Percentiles rank a stretch among this genome's conserved stretches.
Conservation (phyloP, 2,797 vertebrate species). For the Tinamus major region DNA sequence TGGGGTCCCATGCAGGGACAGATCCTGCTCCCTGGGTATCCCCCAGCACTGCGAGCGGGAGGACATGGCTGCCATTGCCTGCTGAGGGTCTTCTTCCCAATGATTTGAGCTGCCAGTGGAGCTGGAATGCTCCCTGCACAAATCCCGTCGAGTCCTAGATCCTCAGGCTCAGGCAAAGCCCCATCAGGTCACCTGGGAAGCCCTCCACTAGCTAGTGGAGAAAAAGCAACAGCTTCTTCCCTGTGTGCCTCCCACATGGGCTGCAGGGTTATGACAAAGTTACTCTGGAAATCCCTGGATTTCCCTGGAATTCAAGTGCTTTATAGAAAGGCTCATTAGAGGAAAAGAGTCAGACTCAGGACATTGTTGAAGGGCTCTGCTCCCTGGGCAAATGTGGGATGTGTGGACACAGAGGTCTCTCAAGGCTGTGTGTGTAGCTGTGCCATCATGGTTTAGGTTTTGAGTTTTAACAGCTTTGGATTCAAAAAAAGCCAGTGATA, state of each 20-base stretch:
- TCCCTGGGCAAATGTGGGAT: too few relatives aligned
- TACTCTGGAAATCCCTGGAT: not conserved
- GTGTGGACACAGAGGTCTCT: not conserved
- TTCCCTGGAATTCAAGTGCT: not conserved
- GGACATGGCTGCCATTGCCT: fast-evolving
- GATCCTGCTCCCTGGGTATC: not conserved
- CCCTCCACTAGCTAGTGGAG: fast-evolving
- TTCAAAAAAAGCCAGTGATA: not conserved
- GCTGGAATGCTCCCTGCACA: fast-evolving
- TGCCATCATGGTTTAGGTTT: not conserved
- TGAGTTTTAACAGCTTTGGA: not conserved
- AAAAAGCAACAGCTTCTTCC: not conserved
- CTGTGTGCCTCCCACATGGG: not conserved
- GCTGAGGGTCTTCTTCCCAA: not conserved
- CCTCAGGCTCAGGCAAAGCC: too few relatives aligned
- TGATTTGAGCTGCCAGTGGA: fast-evolving
- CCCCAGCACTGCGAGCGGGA: fast-evolving
- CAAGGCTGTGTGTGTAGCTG: not conserved
- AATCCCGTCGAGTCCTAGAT: not conserved
- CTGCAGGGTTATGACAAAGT: not conserved
- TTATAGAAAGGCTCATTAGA: not conserved
- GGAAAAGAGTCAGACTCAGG: not conserved
- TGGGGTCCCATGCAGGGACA: not conserved
- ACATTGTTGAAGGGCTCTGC: not conserved
- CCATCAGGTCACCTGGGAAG: not conserved